A percentile compares a stretch with the other conserved stretches of the same genome.
Evolutionary conservation across 2,113 vertebrate genomes (phyloP).

Genomic region (Lota lota): DNA sequence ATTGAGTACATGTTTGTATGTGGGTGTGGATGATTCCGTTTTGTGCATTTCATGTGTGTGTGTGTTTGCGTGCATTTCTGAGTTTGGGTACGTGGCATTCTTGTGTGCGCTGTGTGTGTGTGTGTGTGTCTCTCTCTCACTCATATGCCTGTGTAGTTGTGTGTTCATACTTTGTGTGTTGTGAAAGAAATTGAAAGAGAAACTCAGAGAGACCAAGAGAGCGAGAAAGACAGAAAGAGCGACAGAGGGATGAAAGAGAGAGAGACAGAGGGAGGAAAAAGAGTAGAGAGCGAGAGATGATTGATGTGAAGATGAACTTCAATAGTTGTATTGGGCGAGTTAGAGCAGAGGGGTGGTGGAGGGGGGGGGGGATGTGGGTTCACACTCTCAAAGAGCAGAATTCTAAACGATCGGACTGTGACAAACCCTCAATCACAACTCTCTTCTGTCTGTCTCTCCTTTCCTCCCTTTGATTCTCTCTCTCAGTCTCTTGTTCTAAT

Average conservation of each 20-base stretch:
- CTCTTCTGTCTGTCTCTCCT: not conserved
- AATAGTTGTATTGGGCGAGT: too few relatives aligned
- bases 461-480: conserved; percentile 11
- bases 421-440: conserved; percentile 52
- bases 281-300: conserved; percentile 28
- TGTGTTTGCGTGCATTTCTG: conserved; percentile 5
- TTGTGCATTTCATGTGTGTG: conserved; percentile 10
- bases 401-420: conserved; percentile 48
- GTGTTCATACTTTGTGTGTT: conserved; percentile 30
- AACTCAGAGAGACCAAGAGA: conserved; percentile 39
- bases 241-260: conserved; percentile 31
- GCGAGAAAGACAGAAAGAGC: conserved; percentile 46
- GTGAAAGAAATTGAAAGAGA: conserved; percentile 34
- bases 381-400: conserved; percentile 38
- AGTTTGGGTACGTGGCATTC: too few relatives aligned
- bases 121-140: conserved; percentile 19
- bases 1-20: not conserved
- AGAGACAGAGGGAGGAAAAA: not conserved
- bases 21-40: not conserved
- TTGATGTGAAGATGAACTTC: conserved; percentile 46
- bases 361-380: conserved; percentile 38
- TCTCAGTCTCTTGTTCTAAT: conserved; percentile 10
- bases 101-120: conserved; percentile 22
- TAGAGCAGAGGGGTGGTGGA: conserved; percentile 8
- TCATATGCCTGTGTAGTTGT: conserved; percentile 4